Evolutionary conservation across 2,888 invertebrate species (phyloP), one percentile per base, ranked within the genome.

Genomic region (Nomada goodeniana): DNA sequence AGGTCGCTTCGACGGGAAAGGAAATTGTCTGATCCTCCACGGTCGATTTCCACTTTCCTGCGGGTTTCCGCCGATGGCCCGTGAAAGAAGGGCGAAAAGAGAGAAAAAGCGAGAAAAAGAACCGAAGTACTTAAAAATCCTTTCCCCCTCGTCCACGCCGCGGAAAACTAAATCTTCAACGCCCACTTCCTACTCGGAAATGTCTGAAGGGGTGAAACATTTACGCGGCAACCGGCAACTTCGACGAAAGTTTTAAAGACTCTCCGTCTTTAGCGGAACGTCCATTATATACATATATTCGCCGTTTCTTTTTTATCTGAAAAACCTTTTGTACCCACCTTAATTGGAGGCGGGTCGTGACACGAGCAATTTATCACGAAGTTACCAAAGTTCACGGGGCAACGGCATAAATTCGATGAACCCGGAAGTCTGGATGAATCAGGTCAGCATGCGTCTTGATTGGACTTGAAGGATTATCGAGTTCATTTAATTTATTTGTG

Each of bases 51-150:
- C 81, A 85, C 79, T 86, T 79, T 81, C 80, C 73, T 68, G 65
- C 67, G 72, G 76, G 61, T 75, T 80, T 73, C 55, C 77, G 67
- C 36, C 65, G 53, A 73, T 72, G 74, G 59, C 23, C 73, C 65
- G 71, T n/a, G 57, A 20, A 60, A 26, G 55, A 42, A 47, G 47
- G 15, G 13, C 11, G 47, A 15, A 47, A 15, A 2, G 47, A 13
- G 47, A 13, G 47, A 47, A 13, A 15, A 15, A 47, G 15, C 0
- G 11, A 3, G 47, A 44, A 11, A 63, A 23, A 47, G 64, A 50
- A 50, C n/a, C 53, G 29, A 53, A 76, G 80, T 78, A 78, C 82
- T 87, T 87, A 85, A 86, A 84, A 86, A 86, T 82, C 84, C 61
- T 72, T 82, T 67, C 61, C 73, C 60, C 23, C 57, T 73, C 70